Evolutionary conservation across 2,888 invertebrate genomes (phyloP).

Genomic region (Nudaria mundana): DNA sequence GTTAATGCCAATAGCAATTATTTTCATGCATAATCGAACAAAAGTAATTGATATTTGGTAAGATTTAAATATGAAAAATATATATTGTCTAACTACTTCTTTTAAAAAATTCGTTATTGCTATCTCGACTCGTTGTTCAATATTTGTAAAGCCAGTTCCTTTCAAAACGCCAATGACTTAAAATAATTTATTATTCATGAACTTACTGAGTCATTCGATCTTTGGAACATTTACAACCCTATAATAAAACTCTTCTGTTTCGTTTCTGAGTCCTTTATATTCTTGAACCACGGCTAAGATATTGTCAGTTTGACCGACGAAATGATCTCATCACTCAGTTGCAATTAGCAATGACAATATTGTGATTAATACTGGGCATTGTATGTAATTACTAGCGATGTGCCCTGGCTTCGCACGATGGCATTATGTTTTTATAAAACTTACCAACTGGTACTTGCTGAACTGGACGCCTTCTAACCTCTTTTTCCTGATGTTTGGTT

Average conservation of each 20-base stretch:
- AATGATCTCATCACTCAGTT: slow-evolving; percentile 59
- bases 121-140: not conserved
- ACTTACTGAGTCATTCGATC: slow-evolving; percentile 19
- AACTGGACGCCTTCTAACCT: too few relatives aligned
- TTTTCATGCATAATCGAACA: too few relatives aligned
- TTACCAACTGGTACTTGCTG: too few relatives aligned
- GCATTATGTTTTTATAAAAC: too few relatives aligned
- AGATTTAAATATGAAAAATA: too few relatives aligned
- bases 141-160: slow-evolving; percentile 1
- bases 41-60: too few relatives aligned
- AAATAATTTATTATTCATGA: slow-evolving; percentile 21
- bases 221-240: slow-evolving; percentile 19
- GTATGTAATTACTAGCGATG: not conserved
- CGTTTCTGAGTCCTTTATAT: slow-evolving; percentile 23
- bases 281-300: slow-evolving; percentile 24
- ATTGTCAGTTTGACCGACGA: slow-evolving; percentile 32
- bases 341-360: slow-evolving; percentile 45
- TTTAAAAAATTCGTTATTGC: too few relatives aligned
- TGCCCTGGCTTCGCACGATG: too few relatives aligned
- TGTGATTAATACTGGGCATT: slow-evolving; percentile 57
- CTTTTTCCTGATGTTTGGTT: too few relatives aligned
- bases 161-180: slow-evolving; percentile 7
- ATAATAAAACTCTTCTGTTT: slow-evolving; percentile 22
- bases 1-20: too few relatives aligned
- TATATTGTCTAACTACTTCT: too few relatives aligned